Evolutionary conservation across 2,797 vertebrate species (phyloP), one percentile per base, ranked within the genome.

Genomic region (Holocentrus rufus): DNA sequence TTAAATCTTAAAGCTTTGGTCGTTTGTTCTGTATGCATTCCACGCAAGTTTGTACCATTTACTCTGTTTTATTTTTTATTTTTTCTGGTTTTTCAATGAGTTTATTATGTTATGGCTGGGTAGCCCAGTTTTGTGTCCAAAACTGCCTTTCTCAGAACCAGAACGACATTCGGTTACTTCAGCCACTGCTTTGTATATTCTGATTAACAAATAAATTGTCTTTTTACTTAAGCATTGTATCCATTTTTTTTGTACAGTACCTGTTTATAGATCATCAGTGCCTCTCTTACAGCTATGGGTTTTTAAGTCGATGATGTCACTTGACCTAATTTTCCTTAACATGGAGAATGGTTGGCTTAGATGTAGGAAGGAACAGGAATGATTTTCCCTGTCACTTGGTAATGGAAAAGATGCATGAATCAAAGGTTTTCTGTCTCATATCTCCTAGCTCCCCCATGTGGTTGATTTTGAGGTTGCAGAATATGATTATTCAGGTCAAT

Each of bases 101-200:
- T 92, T 92, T 53, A 31, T 90, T 91, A 87, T 91, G 85, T 93
- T 92, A 89, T 86, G 87, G 90, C 88, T 90, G 92, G 75, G 89
- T 92, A 91, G 83, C 89, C 79, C 86, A 88, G 90, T 91, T 93
- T 92, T 90, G 84, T 88, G 90, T 93, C 85, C 82, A 88, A 91
- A 85, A 92, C 88, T 86, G 89, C 90, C 90, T 90, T 90, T 89
- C 91, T 88, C 90, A 91, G 77, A 90, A 87, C 84, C 88, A 90
- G 87, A 90, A 91, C 92, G 90, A 91, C 91, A 92, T 93, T 91
- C 79, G 91, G 90, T 94, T 95, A 93, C 93, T 93, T 90, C 92
- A 92, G 94, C 93, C 94, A 95, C 93, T 95, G 94, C 95, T 95
- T 95, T 96, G 95, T 96, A 95, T 95, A 95, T 95, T 96, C 95